Evolutionary conservation across 2,797 vertebrate species (phyloP), one percentile per base, ranked within the genome.

Genomic region (Leucoraja ocellata): DNA sequence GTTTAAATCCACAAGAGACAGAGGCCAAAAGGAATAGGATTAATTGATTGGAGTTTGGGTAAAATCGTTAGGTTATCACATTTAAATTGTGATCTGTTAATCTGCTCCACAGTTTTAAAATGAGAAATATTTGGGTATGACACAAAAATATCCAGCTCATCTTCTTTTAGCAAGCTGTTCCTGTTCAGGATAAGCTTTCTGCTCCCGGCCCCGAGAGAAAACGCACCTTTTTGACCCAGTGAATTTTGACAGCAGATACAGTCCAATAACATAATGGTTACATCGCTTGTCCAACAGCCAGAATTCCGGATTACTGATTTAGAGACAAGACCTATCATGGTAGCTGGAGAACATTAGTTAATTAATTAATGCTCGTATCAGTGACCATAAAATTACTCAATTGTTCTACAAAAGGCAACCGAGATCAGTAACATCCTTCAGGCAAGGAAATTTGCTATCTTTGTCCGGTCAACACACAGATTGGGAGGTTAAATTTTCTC

Each of bases 1-100:
- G 61, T 86, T 86, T 63, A 28, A 63, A n/a, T 63, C 54, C 1
- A 88, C 61, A 23, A 68, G 36, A 65, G 32, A 11, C 39, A 88
- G 1, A 32, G 28, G 28, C 28, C 28, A 14, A 79, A 18, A 39
- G 6, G 71, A 74, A 74, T 21, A 32, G 58, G 23, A 88, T 36
- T 65, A 86, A n/a, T 65, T 84, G 14, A 36, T 28, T 9, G 65
- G 9, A 88, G 7, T 68, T 63, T 88, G 63, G 65, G 5, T 65
- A 32, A 36, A 16, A 88, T 88, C 65, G 28, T 63, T 46, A 32
- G 84, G n/a, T 2, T 65, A 63, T 88, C n/a, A 88, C n/a, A 88
- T 88, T 58, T 63, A 88, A 88, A 88, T 32, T 36, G 84, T 36
- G 61, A 88, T 88, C 61, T 65, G n/a, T 28, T 88, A 32, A 88